A percentile compares a stretch with the other conserved stretches of the same genome.
These are phyloP conservation scores for Epicauta chinensis DNA, from an alignment of 1,140 invertebrate genomes.

Conservation along the genomic window DNA sequence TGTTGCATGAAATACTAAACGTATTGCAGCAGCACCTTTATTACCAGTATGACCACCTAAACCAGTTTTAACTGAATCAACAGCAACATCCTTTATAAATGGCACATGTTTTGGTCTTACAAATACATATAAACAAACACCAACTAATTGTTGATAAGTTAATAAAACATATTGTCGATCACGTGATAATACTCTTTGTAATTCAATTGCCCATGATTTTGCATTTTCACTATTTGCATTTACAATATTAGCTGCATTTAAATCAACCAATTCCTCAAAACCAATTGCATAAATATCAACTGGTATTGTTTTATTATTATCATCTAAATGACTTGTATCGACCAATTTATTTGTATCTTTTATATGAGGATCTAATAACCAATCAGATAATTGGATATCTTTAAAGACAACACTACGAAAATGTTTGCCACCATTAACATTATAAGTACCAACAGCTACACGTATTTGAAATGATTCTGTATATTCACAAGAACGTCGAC, in stretches of 20 bases:
- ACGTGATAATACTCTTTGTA: conserved; percentile 85
- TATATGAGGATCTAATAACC: conserved; percentile 77
- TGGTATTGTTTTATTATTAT: conserved; percentile 43
- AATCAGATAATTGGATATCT: conserved; percentile 87
- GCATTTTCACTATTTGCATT: conserved; percentile 95
- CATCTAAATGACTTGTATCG: conserved; percentile 43
- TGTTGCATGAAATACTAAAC: conserved; percentile 85
- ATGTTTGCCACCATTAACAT: conserved; percentile 99
- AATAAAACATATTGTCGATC: conserved; percentile 87
- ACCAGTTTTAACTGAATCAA: conserved; percentile 96
- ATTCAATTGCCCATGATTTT: conserved; percentile 89
- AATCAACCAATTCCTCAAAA: conserved; percentile 98
- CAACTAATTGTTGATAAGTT: conserved; percentile 94
- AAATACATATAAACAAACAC: conserved; percentile 95
- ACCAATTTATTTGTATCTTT: conserved; percentile 40
- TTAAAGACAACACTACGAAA: conserved; percentile 96
- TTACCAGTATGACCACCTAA: conserved; percentile 83
- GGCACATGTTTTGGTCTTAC: conserved; percentile 81
- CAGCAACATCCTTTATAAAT: conserved; percentile 84
- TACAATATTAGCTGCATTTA: conserved; percentile 98
- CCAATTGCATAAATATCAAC: conserved; percentile 96
- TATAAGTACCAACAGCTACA: conserved; percentile 93
- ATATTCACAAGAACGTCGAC: conserved; percentile 78
- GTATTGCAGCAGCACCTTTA: conserved; percentile 90
- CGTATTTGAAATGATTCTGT: conserved; percentile 64